Percentiles rank a stretch among this genome's conserved stretches.
Conservation (phyloP, 2,113 vertebrate genomes). For the Litocranius walleri region DNA sequence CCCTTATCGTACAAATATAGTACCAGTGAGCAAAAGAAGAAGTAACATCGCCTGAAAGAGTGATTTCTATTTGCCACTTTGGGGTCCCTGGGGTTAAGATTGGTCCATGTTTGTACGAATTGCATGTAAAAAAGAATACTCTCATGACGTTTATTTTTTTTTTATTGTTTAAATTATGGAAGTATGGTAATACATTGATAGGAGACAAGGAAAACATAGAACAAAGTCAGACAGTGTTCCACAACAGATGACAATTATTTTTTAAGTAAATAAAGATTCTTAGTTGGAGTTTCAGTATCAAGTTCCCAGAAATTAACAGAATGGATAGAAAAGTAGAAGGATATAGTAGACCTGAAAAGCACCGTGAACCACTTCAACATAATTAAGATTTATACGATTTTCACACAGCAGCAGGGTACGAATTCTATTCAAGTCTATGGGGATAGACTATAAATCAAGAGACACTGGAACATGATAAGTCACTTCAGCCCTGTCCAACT, state of each 20-base stretch:
- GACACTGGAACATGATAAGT: not conserved
- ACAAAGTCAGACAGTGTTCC: not conserved
- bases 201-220: not conserved
- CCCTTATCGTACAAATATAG: accelerated
- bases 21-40: not conserved
- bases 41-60: accelerated
- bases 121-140: not conserved
- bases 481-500: accelerated
- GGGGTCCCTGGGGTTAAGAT: accelerated
- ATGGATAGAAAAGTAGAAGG: not conserved
- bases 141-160: not conserved
- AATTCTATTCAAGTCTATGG: not conserved
- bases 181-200: not conserved
- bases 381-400: not conserved
- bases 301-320: not conserved
- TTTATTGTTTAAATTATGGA: not conserved
- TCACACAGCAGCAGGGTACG: not conserved
- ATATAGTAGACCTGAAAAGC: not conserved
- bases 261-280: not conserved
- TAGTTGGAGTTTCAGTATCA: not conserved
- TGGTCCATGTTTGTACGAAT: accelerated
- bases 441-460: not conserved
- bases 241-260: not conserved
- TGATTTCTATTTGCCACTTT: not conserved
- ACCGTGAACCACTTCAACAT: not conserved